Evolutionary conservation across 2,888 invertebrate genomes (phyloP).

Genomic region (Heteromurus nitidus): DNA sequence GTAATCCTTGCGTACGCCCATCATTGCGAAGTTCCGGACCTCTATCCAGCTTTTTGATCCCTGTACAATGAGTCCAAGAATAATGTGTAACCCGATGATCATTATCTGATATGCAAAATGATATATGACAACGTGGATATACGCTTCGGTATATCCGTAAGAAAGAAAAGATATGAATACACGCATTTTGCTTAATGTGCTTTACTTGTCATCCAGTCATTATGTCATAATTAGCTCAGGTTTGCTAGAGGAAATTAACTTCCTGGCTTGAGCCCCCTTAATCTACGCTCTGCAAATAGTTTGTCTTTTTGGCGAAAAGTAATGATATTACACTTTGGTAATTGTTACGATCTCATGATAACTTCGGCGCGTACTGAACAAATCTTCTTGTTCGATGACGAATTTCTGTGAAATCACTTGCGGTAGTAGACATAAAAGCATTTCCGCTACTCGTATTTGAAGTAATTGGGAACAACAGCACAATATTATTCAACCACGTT

Average conservation of each 20-base stretch:
- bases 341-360: no score
- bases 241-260: slow-evolving; percentile 46
- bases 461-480: no score
- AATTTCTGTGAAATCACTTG: no score
- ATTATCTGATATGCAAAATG: slow-evolving; percentile 4
- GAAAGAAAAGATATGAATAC: no score
- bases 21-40: slow-evolving; percentile 58
- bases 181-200: background rate
- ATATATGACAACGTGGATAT: background rate
- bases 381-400: no score
- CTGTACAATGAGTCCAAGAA: slow-evolving; percentile 31
- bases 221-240: slow-evolving; percentile 40
- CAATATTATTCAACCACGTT: no score
- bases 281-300: no score
- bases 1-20: slow-evolving; percentile 72
- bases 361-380: no score
- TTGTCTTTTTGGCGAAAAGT: background rate
- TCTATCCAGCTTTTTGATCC: slow-evolving; percentile 53
- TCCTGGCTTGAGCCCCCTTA: background rate
- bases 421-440: no score
- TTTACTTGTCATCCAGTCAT: slow-evolving; percentile 14
- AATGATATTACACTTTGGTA: no score
- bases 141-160: no score
- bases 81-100: slow-evolving; percentile 5
- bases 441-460: no score